Conservation (phyloP, 2,113 vertebrate genomes). For the Tetrao urogallus region DNA sequence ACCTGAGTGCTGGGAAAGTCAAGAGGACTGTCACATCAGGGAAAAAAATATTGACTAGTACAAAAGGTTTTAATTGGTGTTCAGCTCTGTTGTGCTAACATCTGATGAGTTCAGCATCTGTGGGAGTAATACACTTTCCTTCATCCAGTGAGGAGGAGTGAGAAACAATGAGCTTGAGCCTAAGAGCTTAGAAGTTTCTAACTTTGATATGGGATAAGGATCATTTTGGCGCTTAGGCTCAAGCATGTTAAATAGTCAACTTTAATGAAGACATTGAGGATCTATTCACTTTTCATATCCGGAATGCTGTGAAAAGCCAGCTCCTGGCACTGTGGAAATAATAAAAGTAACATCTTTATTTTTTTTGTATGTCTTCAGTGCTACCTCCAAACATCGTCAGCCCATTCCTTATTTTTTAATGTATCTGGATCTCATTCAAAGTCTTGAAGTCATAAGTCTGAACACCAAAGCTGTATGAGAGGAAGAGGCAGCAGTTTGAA, state of each 20-base stretch:
- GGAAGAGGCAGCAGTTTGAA: not conserved
- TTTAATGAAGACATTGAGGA: not conserved
- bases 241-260: not conserved
- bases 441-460: not conserved
- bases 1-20: not conserved
- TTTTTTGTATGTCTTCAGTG: not conserved
- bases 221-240: not conserved
- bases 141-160: not conserved
- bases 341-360: accelerated
- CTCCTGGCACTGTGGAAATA: not conserved
- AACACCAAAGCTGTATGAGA: not conserved
- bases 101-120: accelerated
- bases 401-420: not conserved
- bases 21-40: not conserved
- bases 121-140: not conserved
- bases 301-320: not conserved
- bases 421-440: not conserved
- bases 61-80: not conserved
- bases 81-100: not conserved
- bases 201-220: accelerated
- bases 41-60: not conserved
- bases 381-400: not conserved
- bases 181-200: not conserved
- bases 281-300: not conserved
- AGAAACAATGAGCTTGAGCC: not conserved